Conservation (phyloP, 2,113 vertebrate genomes). For the cattle (Bos taurus) region DNA sequence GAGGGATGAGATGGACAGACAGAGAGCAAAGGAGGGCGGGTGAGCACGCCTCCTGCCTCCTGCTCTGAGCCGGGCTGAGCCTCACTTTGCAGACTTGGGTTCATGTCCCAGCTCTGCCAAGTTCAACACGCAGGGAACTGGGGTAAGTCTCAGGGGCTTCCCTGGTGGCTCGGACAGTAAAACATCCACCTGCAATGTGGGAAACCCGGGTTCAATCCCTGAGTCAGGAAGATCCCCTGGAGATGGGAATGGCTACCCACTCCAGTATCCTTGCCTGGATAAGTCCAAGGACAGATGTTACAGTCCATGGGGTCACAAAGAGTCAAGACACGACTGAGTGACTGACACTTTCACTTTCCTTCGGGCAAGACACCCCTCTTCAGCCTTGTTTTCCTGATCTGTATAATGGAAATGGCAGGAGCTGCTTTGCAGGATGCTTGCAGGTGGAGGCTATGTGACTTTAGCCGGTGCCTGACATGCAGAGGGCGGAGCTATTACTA, state of each 20-base stretch:
- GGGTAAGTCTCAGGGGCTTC: not conserved
- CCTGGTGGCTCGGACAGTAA: not conserved
- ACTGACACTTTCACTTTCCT: not conserved
- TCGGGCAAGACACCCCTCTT: not conserved
- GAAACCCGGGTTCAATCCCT: not conserved
- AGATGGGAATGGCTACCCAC: not conserved
- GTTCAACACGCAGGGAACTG: not conserved
- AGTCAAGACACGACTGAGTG: not conserved
- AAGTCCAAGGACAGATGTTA: not conserved
- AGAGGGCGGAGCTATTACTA: accelerated
- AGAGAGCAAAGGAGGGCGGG: not conserved
- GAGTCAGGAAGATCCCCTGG: not conserved
- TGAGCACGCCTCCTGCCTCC: not conserved
- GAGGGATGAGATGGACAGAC: not conserved
- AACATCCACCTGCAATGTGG: not conserved
- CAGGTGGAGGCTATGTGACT: accelerated
- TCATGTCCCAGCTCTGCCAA: not conserved
- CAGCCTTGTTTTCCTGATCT: not conserved
- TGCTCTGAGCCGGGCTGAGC: not conserved
- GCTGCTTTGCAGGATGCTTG: not conserved
- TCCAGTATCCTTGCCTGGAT: not conserved
- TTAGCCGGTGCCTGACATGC: accelerated
- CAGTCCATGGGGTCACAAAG: not conserved
- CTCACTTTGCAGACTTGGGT: not conserved
- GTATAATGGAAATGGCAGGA: accelerated